Evolutionary conservation across 1,140 invertebrate species (phyloP).

Genomic region (Metaphire vulgaris): DNA sequence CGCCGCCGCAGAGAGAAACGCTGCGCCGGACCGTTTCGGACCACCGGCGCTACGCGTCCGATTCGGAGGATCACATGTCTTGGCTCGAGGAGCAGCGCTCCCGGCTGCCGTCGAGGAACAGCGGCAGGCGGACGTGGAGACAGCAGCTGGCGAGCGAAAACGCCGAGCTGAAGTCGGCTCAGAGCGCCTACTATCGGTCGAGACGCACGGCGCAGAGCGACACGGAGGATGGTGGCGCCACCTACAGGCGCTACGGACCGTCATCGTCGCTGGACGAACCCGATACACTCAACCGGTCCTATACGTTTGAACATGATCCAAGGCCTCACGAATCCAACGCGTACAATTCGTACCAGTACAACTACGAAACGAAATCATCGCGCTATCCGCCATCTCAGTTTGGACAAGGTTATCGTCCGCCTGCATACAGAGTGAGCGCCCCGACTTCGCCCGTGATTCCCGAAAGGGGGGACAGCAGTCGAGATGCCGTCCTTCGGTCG

Average conservation of each 20-base stretch:
- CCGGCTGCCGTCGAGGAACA: slow-evolving; percentile 19
- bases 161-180: slow-evolving; percentile 25
- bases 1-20: neutral
- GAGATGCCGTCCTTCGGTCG: slow-evolving; percentile 20
- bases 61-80: slow-evolving; percentile 19
- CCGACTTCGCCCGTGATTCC: slow-evolving; percentile 27
- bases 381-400: neutral
- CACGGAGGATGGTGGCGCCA: slow-evolving; percentile 18
- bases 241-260: neutral
- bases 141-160: slow-evolving; percentile 20
- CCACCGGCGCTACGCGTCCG: slow-evolving; percentile 16
- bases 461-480: slow-evolving; percentile 22
- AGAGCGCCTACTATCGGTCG: slow-evolving; percentile 13
- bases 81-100: slow-evolving; percentile 28
- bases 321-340: neutral
- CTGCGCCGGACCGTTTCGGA: neutral
- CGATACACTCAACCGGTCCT: slow-evolving; percentile 1
- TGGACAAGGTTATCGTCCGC: neutral
- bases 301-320: neutral
- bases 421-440: slow-evolving; percentile 11
- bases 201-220: slow-evolving; percentile 23
- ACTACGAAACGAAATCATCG: neutral
- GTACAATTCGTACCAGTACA: neutral
- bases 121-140: neutral
- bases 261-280: slow-evolving; percentile 9